A percentile compares a stretch with the other conserved stretches of the same genome.
Evolutionary conservation across 2,113 vertebrate genomes (phyloP).

Genomic region (Macaca nemestrina): DNA sequence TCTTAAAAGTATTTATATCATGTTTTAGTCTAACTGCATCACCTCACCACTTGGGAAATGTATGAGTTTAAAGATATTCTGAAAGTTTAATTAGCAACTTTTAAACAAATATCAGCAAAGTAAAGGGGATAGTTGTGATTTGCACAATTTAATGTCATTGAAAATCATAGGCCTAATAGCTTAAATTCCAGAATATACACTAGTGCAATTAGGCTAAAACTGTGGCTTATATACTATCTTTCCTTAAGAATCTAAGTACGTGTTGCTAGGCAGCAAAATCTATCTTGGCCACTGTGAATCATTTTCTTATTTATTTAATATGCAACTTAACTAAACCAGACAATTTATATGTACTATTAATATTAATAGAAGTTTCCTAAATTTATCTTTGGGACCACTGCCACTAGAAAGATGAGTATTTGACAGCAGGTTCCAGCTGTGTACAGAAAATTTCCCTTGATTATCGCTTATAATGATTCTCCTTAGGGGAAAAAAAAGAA

Average conservation of each 20-base stretch:
- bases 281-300: neutral
- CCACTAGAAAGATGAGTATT: neutral
- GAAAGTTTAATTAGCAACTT: conserved; percentile 40
- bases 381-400: neutral
- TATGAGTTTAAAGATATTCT: conserved; percentile 62
- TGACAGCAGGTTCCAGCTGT: neutral
- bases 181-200: conserved; percentile 1
- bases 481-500: neutral
- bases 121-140: neutral
- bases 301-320: neutral
- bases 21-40: conserved; percentile 39
- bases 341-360: neutral
- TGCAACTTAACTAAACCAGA: neutral
- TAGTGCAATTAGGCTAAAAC: neutral
- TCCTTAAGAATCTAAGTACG: neutral
- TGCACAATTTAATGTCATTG: conserved; percentile 29
- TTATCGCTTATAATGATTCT: neutral
- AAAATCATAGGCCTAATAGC: conserved; percentile 25
- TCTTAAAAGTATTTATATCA: conserved; percentile 77
- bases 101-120: conserved; percentile 40
- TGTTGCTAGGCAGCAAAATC: neutral
- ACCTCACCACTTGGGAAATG: conserved; percentile 52
- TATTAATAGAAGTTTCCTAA: neutral
- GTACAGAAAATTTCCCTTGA: neutral
- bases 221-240: neutral